Conservation (phyloP, 37 sponge, comb jelly and placozoan genomes). For the Chondrosia reniformis region DNA sequence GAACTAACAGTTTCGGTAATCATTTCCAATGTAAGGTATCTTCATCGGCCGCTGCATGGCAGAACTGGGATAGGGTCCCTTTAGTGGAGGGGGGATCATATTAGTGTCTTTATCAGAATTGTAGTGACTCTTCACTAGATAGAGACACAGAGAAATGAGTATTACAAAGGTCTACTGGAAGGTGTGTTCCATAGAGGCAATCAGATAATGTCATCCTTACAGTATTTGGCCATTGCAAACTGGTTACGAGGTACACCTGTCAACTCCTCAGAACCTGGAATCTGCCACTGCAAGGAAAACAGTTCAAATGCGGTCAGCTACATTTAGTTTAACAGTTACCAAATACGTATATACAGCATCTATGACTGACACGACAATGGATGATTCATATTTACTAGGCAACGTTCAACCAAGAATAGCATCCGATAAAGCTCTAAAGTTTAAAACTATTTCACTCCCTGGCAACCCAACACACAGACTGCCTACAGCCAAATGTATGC, state of each 20-base stretch:
- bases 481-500: too few species aligned
- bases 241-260: slow-evolving; percentile 1
- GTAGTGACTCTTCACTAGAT: neutral
- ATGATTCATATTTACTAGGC: too few species aligned
- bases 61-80: neutral
- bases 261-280: neutral
- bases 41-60: slow-evolving; percentile 16
- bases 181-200: neutral
- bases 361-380: too few species aligned
- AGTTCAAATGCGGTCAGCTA: neutral
- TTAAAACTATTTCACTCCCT: too few species aligned
- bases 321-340: too few species aligned
- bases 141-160: neutral
- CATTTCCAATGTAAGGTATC: slow-evolving; percentile 2
- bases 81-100: neutral
- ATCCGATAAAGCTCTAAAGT: too few species aligned
- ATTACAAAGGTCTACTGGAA: neutral
- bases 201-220: neutral
- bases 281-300: neutral
- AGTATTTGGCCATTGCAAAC: slow-evolving; percentile 18
- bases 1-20: neutral
- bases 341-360: too few species aligned
- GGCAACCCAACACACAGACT: too few species aligned
- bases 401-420: too few species aligned
- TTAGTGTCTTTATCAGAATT: too few species aligned